Evolutionary conservation across 2,113 vertebrate genomes (phyloP).

Genomic region (Centropus unirufus): DNA sequence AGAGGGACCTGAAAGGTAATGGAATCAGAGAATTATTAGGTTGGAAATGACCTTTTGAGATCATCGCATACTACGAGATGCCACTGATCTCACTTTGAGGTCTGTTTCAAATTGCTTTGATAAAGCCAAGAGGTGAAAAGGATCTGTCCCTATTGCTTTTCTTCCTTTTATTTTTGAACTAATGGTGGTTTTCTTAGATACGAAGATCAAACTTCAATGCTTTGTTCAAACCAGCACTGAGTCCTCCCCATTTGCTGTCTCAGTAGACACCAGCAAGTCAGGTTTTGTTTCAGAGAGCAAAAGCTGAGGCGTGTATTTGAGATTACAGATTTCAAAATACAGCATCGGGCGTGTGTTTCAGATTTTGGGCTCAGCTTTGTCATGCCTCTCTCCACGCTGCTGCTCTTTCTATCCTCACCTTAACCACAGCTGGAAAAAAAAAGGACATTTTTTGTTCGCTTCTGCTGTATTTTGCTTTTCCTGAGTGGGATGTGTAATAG

Average conservation of each 20-base stretch:
- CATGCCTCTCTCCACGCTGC: not conserved
- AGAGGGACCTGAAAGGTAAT: no score
- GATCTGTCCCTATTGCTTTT: not conserved
- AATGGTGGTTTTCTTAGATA: not conserved
- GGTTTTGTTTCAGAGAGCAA: not conserved
- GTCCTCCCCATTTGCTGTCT: not conserved
- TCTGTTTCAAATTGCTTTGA: not conserved
- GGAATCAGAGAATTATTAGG: no score
- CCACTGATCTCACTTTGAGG: not conserved
- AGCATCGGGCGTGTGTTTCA: not conserved
- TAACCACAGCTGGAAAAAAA: not conserved
- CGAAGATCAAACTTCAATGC: not conserved
- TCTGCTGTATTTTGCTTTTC: not conserved
- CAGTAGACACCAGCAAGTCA: rapidly evolving
- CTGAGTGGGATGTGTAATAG: not conserved
- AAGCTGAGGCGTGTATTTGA: not conserved
- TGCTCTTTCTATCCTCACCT: not conserved
- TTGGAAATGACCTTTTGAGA: no score
- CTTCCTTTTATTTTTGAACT: not conserved
- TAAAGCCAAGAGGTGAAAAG: not conserved
- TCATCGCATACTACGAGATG: no score
- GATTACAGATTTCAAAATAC: no score
- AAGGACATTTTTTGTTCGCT: not conserved
- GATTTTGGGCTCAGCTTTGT: not conserved
- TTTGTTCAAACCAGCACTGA: not conserved